Conservation (phyloP, 1,140 invertebrate species). For the Drosophila littoralis region DNA sequence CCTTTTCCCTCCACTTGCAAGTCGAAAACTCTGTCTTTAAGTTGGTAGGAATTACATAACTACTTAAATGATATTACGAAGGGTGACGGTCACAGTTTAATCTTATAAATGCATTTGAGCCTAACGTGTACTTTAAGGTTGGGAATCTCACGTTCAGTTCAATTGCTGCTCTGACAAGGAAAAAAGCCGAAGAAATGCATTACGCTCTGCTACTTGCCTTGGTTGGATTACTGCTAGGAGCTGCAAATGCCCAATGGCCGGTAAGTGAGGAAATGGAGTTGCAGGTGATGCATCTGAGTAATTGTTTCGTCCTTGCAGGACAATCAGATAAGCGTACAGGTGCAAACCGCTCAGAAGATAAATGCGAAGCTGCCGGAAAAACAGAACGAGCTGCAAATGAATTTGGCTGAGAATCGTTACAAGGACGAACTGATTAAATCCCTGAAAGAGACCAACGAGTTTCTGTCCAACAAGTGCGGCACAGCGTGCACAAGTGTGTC, state of each 20-base stretch:
- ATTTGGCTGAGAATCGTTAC: not conserved
- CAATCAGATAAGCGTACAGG: not conserved
- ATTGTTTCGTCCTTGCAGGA: not conserved
- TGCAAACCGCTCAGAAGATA: not conserved
- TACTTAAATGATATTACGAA: too few relatives aligned
- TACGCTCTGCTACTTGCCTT: too few relatives aligned
- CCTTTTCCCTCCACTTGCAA: too few relatives aligned
- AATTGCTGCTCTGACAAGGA: not conserved
- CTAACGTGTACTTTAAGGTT: not conserved
- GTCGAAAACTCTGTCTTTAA: too few relatives aligned
- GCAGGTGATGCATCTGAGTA: not conserved
- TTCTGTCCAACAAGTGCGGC: not conserved
- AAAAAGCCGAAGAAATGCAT: too few relatives aligned
- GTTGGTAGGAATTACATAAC: too few relatives aligned
- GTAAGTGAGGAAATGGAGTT: not conserved
- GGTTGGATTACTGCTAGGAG: not conserved
- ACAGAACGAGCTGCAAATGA: not conserved
- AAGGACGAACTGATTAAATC: not conserved
- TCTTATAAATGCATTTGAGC: too few relatives aligned
- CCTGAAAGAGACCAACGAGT: not conserved
- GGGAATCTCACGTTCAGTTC: not conserved
- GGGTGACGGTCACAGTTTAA: too few relatives aligned
- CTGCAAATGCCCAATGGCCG: not conserved
- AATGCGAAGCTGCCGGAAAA: not conserved
- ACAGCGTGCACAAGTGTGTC: not conserved